Evolutionary conservation across 2,888 invertebrate species (phyloP).

Genomic region (Drosophila putrida): DNA sequence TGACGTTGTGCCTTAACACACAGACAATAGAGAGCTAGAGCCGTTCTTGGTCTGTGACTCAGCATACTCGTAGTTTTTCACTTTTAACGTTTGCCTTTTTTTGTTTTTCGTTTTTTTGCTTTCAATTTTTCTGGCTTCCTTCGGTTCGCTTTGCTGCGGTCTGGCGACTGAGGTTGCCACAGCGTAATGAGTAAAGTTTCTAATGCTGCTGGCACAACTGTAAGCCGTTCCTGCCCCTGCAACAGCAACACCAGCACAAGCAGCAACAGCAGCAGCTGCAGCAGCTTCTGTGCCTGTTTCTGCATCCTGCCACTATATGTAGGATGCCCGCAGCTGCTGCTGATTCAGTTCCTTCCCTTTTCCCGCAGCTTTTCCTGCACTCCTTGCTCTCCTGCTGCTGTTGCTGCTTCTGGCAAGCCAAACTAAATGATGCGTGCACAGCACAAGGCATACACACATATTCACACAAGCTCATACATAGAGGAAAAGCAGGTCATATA

Average conservation of each 20-base stretch:
- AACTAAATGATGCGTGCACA: conserved; percentile 70
- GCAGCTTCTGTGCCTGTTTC: conserved; percentile 24
- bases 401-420: conserved; percentile 38
- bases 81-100: conserved; percentile 64
- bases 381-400: not conserved
- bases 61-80: conserved; percentile 71
- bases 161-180: conserved; percentile 71
- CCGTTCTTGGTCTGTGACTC: conserved; percentile 61
- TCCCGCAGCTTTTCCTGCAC: not conserved
- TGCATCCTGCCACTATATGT: conserved; percentile 15
- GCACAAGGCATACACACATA: conserved; percentile 6
- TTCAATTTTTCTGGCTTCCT: conserved; percentile 46
- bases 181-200: conserved; percentile 81
- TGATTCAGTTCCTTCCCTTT: not conserved
- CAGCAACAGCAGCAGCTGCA: not conserved
- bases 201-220: conserved; percentile 76
- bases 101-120: conserved; percentile 35
- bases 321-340: conserved; percentile 6
- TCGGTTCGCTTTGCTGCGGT: conserved; percentile 65
- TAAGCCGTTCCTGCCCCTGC: conserved; percentile 53
- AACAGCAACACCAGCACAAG: not conserved
- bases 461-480: conserved; percentile 31
- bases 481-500: conserved; percentile 55
- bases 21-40: conserved; percentile 27
- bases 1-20: conserved; percentile 8